Base-by-base conservation (phyloP, 2,888 invertebrate genomes). In the Platycnemis pennipes region DNA sequence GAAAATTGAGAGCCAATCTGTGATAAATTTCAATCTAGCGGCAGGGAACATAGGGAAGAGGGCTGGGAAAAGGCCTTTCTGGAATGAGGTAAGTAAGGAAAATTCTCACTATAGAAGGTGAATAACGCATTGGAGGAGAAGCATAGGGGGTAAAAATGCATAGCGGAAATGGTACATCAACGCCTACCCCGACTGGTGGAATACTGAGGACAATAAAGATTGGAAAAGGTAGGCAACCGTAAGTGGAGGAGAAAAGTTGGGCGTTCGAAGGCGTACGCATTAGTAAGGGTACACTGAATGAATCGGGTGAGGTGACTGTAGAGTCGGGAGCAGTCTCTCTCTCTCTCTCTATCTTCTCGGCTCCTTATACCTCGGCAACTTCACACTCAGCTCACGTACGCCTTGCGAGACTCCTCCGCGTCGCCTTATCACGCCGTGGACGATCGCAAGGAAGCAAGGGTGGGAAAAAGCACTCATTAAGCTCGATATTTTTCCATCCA, bases 331-430 rank as follows among this genome's bases (percentile, higher is more conserved):
- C 11, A 19, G 37, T 13, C 77, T 37, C 37, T 11, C 1, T 16
- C 16, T 77, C 77, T 8, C 37, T 37, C 77, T 77, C 22, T 37
- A 37, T 37, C 77, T 37, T 26, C 77, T 37, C 77, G 37, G 16
- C 77, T 77, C 37, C 77, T 77, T n/a, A n/a, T n/a, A n/a, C n/a
- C n/a, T n/a, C n/a, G n/a, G n/a, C n/a, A n/a, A n/a, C n/a, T n/a
- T n/a, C n/a, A n/a, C n/a, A n/a, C 37, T 16, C 77, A 77, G 77
- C n/a, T 77, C 77, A 77, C 77, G 77, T 77, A 77, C 63, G 63
- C 26, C 63, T 26, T n/a, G n/a, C 7, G n/a, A 8, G 77, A 77
- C 31, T 37, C 13, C 31, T 37, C n/a, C 77, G 13, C 77, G 8
- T 77, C 77, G 2, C n/a, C 77, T 77, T 77, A 77, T 77, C 77